Conservation (phyloP, 2,797 vertebrate genomes). For the Myotis vivesi region DNA sequence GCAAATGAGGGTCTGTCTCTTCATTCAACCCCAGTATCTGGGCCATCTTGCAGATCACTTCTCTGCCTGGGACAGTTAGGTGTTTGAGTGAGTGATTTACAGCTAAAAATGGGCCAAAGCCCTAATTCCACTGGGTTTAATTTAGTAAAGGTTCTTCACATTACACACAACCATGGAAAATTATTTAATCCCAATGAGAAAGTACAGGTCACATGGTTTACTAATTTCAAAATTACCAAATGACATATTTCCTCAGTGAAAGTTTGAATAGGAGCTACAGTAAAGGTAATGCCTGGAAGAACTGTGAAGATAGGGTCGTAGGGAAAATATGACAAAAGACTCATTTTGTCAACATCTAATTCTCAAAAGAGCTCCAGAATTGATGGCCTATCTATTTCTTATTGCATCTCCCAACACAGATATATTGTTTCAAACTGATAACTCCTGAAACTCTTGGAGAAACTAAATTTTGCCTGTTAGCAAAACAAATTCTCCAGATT, state of each 20-base stretch:
- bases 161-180: background rate
- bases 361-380: slow-evolving; percentile 30
- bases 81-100: background rate
- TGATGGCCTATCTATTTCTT: background rate
- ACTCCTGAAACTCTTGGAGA: background rate
- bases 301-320: background rate
- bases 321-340: background rate
- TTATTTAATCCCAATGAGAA: slow-evolving; percentile 5
- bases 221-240: slow-evolving; percentile 47
- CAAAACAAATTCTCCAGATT: slow-evolving; percentile 48
- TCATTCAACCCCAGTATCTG: background rate
- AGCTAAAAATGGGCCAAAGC: background rate
- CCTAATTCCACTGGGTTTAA: background rate
- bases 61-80: background rate
- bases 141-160: background rate
- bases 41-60: background rate
- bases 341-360: slow-evolving; percentile 33
- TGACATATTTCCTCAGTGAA: slow-evolving; percentile 2
- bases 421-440: background rate
- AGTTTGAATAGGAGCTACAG: background rate
- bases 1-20: background rate
- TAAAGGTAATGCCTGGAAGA: background rate
- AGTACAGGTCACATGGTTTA: background rate
- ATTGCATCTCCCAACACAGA: background rate
- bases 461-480: slow-evolving; percentile 57